phyloP scores from a whole-genome alignment of 2,113 vertebrate species.

The Pelvicachromis taeniatus region DNA sequence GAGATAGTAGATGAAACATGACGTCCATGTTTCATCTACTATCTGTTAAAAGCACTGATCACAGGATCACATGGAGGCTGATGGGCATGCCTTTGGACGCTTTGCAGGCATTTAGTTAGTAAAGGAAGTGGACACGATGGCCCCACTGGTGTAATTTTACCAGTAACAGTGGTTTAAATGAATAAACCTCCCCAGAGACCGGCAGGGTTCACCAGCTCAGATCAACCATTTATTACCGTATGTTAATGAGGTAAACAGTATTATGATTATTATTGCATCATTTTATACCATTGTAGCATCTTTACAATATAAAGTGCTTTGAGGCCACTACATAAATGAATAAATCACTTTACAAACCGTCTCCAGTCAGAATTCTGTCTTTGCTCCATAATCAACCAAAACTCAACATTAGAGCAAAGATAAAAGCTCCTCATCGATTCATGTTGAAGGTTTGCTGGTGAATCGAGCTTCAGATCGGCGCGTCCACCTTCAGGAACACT shows the following conservation, averaged over 20 bases:
- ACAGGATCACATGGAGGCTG: not conserved
- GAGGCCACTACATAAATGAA: not conserved
- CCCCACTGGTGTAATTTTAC: not conserved
- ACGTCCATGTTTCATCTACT: too few species aligned
- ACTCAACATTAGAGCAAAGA: not conserved
- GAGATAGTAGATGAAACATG: too few species aligned
- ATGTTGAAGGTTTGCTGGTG: fast-evolving
- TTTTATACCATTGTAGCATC: too few species aligned
- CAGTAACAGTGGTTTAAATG: not conserved
- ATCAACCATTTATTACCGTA: not conserved
- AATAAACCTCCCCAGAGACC: not conserved
- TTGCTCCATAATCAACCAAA: not conserved
- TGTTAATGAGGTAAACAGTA: not conserved
- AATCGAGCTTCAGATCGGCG: not conserved
- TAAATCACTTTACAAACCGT: not conserved
- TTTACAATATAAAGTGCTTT: not conserved
- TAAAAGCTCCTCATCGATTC: not conserved
- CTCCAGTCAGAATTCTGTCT: not conserved
- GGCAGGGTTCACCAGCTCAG: not conserved
- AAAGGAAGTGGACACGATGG: not conserved
- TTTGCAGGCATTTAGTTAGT: not conserved
- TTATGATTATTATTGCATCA: not conserved
- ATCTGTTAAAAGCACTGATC: not conserved
- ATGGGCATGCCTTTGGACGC: not conserved
- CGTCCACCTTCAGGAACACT: not conserved